phyloP scores from a whole-genome alignment of 2,113 vertebrate species.

The Cheirogaleus medius region DNA sequence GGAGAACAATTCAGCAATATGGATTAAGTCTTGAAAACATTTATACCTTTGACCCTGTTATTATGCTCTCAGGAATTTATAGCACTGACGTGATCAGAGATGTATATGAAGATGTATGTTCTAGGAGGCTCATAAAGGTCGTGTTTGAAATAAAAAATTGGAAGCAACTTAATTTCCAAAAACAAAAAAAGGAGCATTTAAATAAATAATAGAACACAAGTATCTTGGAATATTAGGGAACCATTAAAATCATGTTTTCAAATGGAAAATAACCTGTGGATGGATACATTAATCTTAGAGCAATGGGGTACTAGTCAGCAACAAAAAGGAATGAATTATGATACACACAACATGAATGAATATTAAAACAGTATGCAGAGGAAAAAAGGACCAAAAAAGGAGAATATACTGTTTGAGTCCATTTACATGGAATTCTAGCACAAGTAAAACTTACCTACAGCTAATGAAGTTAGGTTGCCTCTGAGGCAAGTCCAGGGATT shows the following conservation, averaged over 20 bases:
- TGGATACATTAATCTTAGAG: not conserved
- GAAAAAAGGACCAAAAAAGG: not conserved
- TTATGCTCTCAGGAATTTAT: not conserved
- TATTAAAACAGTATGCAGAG: not conserved
- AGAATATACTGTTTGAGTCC: not conserved
- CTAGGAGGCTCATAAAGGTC: not conserved
- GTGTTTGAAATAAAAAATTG: not conserved
- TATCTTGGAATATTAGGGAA: constrained; percentile 7
- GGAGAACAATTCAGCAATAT: not conserved
- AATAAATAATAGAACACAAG: not conserved
- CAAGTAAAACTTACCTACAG: not conserved
- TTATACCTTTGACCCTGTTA: not conserved
- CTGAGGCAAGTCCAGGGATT: not conserved
- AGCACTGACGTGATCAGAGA: not conserved
- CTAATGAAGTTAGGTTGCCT: not conserved
- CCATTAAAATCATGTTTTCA: not conserved
- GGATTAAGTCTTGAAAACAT: not conserved
- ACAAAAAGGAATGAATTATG: not conserved
- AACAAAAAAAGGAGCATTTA: not conserved
- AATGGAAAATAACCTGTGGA: not conserved
- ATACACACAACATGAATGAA: not conserved
- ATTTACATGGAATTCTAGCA: not conserved
- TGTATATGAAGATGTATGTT: not conserved
- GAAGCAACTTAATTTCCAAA: not conserved
- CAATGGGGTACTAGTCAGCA: not conserved